Evolutionary conservation across 2,888 invertebrate species (phyloP), one percentile per base, ranked within the genome.

Genomic region (Pyrgus malvae): DNA sequence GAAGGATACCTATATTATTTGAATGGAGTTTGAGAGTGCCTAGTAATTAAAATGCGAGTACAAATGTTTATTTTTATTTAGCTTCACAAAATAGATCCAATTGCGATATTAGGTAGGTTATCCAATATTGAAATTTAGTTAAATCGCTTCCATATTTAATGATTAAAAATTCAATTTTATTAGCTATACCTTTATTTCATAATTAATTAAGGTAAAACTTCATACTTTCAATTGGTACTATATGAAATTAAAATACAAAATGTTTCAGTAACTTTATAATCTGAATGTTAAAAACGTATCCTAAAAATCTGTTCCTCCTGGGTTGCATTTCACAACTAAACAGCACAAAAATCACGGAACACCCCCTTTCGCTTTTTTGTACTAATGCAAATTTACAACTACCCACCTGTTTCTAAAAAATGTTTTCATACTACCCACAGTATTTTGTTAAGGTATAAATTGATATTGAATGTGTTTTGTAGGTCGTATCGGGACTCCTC

Each of bases 401-500:
- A 40, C 38, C 48, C 48, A 17, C 14, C 12, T 5, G 14, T 37
- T 25, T n/a, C 19, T 11, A n/a, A 5, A 4, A 6, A 23, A 21
- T 17, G 23, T 23, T 23, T n/a, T n/a, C n/a, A 8, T 0, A 1
- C 46, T 48, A 48, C 35, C 37, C 16, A n/a, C 9, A 48, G 1
- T 31, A 4, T 12, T 31, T 1, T 1, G 2, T 11, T 6, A 31
- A 11, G 12, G 19, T 40, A 35, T 2, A 23, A 38, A 21, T 31
- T 49, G 17, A 8, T 29, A n/a, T 23, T 19, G n/a, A 41, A 17
- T 35, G 9, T n/a, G 37, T 54, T 61, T 61, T 56, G 46, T 86
- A 97, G 98, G 96, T 80, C 95, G 98, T 61, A 95, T 99, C 58
- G 99, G 99, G 29, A 98, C 98, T 55, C 97, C 98, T 9, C 97